Conservation (phyloP, 2,113 vertebrate species). For the Polypterus senegalus region DNA sequence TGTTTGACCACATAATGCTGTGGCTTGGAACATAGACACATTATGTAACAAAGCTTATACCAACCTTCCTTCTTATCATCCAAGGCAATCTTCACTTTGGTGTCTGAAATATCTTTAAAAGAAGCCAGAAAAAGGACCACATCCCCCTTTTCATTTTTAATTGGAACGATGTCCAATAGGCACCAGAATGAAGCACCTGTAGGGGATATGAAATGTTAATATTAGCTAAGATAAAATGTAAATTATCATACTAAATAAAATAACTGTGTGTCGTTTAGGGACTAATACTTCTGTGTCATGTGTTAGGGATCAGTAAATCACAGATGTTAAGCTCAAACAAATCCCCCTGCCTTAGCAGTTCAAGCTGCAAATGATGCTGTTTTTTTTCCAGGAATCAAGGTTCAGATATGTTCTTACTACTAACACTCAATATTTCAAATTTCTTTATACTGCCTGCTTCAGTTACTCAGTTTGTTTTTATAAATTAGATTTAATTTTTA, state of each 20-base stretch:
- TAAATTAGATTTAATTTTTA: neutral
- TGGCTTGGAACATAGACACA: no score
- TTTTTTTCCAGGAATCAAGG: conserved; percentile 27
- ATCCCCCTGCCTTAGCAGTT: conserved; percentile 26
- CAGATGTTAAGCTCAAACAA: conserved; percentile 31
- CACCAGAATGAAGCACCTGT: conserved; percentile 89
- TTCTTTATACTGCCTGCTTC: no score
- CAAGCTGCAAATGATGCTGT: conserved; percentile 25
- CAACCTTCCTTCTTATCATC: conserved; percentile 89
- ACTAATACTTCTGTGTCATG: conserved; percentile 27
- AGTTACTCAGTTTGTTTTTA: conserved; percentile 30
- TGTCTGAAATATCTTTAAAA: conserved; percentile 93
- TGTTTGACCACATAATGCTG: no score
- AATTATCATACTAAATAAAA: neutral
- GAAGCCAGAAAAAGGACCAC: conserved; percentile 93
- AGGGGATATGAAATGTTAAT: neutral
- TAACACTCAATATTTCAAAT: no score
- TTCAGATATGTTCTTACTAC: no score
- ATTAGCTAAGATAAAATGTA: neutral
- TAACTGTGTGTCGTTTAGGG: neutral
- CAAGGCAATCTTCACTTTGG: conserved; percentile 75
- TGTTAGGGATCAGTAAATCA: conserved; percentile 30
- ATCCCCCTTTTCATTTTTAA: conserved; percentile 97
- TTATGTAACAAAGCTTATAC: conserved; percentile 23
- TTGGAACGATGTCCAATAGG: conserved; percentile 90